Evolutionary conservation across 2,888 invertebrate genomes (phyloP).

Genomic region (Drosophila falleni): DNA sequence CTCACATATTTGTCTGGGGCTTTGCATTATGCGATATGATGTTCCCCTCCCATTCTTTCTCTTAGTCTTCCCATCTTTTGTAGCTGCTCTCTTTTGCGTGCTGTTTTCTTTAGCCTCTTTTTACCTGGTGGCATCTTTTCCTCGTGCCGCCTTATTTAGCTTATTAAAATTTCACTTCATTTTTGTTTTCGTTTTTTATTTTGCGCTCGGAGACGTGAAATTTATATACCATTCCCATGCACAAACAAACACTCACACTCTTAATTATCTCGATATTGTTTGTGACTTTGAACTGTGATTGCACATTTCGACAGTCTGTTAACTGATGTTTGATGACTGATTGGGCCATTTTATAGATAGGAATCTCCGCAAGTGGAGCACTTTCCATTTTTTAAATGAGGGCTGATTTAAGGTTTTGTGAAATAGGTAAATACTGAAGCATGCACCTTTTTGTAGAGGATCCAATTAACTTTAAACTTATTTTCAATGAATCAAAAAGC

Average conservation of each 20-base stretch:
- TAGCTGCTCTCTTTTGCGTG: slow-evolving; percentile 35
- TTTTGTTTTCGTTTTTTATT: slow-evolving; percentile 33
- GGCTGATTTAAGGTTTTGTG: neutral
- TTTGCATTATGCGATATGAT: slow-evolving; percentile 60
- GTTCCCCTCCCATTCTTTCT: slow-evolving; percentile 4
- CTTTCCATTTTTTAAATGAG: neutral
- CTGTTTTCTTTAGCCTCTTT: slow-evolving; percentile 38
- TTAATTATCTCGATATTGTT: slow-evolving; percentile 55
- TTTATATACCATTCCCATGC: slow-evolving; percentile 27
- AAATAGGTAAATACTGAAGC: neutral
- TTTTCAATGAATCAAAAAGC: neutral
- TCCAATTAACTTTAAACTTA: too few relatives aligned
- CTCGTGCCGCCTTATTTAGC: slow-evolving; percentile 56
- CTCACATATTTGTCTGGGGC: slow-evolving; percentile 68
- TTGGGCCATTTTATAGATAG: slow-evolving; percentile 33
- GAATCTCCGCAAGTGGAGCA: neutral
- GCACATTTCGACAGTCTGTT: slow-evolving; percentile 35
- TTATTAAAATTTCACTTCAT: slow-evolving; percentile 66
- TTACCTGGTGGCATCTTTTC: slow-evolving; percentile 51
- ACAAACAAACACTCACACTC: slow-evolving; percentile 1
- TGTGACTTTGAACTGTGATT: slow-evolving; percentile 63
- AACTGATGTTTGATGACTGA: slow-evolving; percentile 38
- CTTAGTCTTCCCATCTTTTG: slow-evolving; percentile 3
- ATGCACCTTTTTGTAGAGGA: neutral
- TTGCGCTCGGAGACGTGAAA: slow-evolving; percentile 24